These are phyloP conservation scores for Diorhabda carinulata DNA, from an alignment of 1,140 invertebrate species.

Conservation along the genomic window DNA sequence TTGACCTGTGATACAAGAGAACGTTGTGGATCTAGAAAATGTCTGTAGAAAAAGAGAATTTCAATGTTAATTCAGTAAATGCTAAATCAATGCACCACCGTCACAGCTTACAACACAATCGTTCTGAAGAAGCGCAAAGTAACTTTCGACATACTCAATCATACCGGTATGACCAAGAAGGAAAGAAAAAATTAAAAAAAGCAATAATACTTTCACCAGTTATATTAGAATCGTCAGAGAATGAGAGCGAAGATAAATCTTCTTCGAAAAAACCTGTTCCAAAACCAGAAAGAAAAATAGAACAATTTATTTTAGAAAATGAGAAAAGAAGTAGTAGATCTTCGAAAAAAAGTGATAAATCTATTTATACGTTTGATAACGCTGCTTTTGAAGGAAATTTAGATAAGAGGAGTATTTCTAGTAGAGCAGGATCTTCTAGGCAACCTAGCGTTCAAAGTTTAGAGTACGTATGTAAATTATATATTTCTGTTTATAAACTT, in stretches of 20 bases:
- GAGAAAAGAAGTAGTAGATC: background rate
- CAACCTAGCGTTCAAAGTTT: slow-evolving; percentile 25
- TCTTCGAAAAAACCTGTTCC: no score
- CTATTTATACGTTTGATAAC: slow-evolving; percentile 18
- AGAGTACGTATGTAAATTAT: slow-evolving; percentile 9
- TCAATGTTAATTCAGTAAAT: no score
- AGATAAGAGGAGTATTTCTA: slow-evolving; percentile 11
- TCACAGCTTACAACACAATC: slow-evolving; percentile 6
- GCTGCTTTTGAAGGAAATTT: slow-evolving; percentile 17
- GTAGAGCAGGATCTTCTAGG: slow-evolving; percentile 10
- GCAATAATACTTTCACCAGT: background rate
- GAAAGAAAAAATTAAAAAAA: slow-evolving; percentile 4
- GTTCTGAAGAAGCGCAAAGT: background rate
- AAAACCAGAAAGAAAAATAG: background rate
- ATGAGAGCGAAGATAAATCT: background rate
- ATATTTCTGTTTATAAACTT: no score
- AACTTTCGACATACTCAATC: slow-evolving; percentile 9
- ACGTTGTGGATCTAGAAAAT: no score
- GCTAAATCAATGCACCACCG: background rate
- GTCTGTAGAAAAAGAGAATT: no score
- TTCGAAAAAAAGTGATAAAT: background rate
- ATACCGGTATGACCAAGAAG: slow-evolving; percentile 6
- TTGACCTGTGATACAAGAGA: no score
- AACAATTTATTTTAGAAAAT: background rate
- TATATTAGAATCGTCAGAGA: slow-evolving; percentile 9